Conservation (phyloP, 2,888 invertebrate genomes). For the Eugnorisma glareosa region DNA sequence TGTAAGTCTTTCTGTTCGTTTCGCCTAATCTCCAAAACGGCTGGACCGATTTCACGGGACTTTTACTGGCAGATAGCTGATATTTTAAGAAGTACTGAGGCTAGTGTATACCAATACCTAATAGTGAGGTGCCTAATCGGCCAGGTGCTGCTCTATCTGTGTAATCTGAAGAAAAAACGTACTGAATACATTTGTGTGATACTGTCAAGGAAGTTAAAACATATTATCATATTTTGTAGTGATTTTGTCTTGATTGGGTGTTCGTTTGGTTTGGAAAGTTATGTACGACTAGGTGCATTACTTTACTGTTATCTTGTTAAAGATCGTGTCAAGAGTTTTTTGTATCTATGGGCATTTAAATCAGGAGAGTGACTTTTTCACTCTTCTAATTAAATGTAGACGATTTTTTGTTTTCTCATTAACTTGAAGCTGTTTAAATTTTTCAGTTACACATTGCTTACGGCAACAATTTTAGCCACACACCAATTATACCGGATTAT, state of each 20-base stretch:
- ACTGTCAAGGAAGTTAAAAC: constrained; percentile 17
- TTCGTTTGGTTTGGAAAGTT: constrained; percentile 12
- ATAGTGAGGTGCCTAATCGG: constrained; percentile 19
- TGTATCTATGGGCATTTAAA: neutral
- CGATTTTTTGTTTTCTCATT: neutral
- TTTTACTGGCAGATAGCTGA: too few species aligned
- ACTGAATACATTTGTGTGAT: constrained; percentile 29
- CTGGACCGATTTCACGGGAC: too few species aligned
- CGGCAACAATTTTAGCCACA: neutral
- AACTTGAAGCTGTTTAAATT: neutral
- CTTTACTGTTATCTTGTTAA: constrained; percentile 22
- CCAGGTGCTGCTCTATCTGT: constrained; percentile 38
- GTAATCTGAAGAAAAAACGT: constrained; percentile 31
- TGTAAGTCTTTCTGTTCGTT: too few species aligned
- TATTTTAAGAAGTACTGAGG: too few species aligned
- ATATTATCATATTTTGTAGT: constrained; percentile 31
- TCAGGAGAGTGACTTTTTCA: neutral
- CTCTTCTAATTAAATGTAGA: neutral
- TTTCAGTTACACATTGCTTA: constrained; percentile 2
- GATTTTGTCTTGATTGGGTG: constrained; percentile 18
- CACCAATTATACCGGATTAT: neutral
- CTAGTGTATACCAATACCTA: neutral
- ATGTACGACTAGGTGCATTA: constrained; percentile 7
- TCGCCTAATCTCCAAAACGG: too few species aligned
- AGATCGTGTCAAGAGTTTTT: neutral